phyloP scores from a whole-genome alignment of 2,888 invertebrate genomes.

The Formica aserva region DNA sequence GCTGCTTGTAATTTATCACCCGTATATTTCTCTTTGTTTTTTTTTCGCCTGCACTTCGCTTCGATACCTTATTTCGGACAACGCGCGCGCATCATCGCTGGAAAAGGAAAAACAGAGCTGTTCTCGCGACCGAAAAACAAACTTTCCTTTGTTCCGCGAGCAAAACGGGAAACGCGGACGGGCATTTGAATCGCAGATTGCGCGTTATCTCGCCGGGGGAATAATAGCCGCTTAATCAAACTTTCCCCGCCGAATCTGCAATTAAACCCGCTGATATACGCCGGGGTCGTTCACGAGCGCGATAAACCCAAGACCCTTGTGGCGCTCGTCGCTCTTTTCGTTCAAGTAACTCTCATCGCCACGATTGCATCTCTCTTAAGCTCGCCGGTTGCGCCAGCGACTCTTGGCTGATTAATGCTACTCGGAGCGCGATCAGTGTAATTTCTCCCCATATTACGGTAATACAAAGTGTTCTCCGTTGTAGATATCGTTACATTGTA shows the following conservation, averaged over 20 bases:
- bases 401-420: not conserved
- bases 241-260: slow-evolving; percentile 55
- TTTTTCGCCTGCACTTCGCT: not conserved
- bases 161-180: slow-evolving; percentile 13
- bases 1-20: not conserved
- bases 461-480: not conserved
- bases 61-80: slow-evolving; percentile 22
- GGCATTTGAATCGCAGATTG: slow-evolving; percentile 59
- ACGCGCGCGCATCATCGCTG: not conserved
- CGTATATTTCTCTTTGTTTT: not conserved
- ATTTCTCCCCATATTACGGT: not conserved
- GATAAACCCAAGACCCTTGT: slow-evolving; percentile 49
- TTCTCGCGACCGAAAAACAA: slow-evolving; percentile 22
- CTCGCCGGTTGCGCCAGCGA: not conserved
- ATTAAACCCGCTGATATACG: slow-evolving; percentile 52
- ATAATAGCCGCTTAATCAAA: slow-evolving; percentile 60
- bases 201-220: slow-evolving; percentile 52
- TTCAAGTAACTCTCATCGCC: slow-evolving; percentile 30
- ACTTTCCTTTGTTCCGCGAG: slow-evolving; percentile 46
- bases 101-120: not conserved
- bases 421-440: not conserved
- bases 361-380: slow-evolving; percentile 26
- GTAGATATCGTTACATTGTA: not conserved
- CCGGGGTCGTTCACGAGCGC: slow-evolving; percentile 37
- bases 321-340: slow-evolving; percentile 25